These are phyloP conservation scores for Desmophyllum pertusum DNA, from an alignment of 92 coral and sea anemone genomes.

Conservation along the genomic window DNA sequence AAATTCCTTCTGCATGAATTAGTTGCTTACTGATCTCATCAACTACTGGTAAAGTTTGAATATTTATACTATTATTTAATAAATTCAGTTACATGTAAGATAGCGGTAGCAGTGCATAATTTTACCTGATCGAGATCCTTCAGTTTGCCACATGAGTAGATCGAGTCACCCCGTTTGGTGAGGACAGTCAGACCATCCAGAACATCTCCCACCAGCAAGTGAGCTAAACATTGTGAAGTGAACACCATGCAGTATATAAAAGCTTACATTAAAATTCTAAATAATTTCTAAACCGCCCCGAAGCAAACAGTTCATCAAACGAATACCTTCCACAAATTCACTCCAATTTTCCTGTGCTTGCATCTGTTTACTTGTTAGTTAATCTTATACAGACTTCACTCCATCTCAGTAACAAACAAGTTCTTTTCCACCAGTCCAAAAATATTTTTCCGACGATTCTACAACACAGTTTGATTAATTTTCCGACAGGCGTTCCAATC, in stretches of 20 bases:
- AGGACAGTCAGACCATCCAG: conserved; percentile 73
- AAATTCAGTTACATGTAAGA: too few species aligned
- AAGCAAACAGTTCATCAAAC: not conserved
- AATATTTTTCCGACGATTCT: not conserved
- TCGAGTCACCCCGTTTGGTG: conserved; percentile 63
- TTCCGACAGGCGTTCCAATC: conserved; percentile 1
- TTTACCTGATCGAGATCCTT: conserved; percentile 49
- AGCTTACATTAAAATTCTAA: not conserved
- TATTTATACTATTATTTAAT: too few species aligned
- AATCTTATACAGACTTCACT: too few species aligned
- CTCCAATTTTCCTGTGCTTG: conserved; percentile 16
- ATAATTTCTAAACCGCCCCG: not conserved
- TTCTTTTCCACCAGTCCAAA: not conserved
- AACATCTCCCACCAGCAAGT: conserved; percentile 54
- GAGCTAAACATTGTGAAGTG: conserved; percentile 32
- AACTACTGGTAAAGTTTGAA: too few species aligned
- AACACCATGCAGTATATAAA: not conserved
- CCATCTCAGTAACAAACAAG: not conserved
- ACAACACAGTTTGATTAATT: not conserved
- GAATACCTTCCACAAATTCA: conserved; percentile 28
- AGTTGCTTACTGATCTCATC: too few species aligned
- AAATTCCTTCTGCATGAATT: too few species aligned
- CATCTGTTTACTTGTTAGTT: not conserved
- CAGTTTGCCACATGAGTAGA: conserved; percentile 65
- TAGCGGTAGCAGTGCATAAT: not conserved